Conservation (phyloP, 2,888 invertebrate species). For the Pinctada fucata region DNA sequence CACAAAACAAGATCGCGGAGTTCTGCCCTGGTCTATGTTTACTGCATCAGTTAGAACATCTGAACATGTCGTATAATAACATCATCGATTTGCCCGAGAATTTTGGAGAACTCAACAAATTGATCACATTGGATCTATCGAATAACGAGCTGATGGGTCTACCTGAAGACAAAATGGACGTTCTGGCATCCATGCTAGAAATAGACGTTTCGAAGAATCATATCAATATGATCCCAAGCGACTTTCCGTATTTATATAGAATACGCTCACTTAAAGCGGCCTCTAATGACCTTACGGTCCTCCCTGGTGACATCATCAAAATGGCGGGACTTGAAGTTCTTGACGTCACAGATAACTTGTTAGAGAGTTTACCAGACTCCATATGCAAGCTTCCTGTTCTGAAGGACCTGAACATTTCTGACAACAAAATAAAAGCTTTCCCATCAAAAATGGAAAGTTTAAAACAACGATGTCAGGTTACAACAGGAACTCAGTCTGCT, state of each 20-base stretch:
- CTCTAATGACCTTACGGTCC: slow-evolving; percentile 66
- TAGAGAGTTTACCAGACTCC: slow-evolving; percentile 77
- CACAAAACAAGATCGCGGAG: slow-evolving; percentile 74
- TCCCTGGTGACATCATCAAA: slow-evolving; percentile 71
- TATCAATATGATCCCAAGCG: slow-evolving; percentile 83
- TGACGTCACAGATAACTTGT: slow-evolving; percentile 89
- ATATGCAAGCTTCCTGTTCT: slow-evolving; percentile 70
- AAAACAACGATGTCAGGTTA: slow-evolving; percentile 52
- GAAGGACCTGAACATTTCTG: slow-evolving; percentile 66
- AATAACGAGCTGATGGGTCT: slow-evolving; percentile 69
- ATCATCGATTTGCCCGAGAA: slow-evolving; percentile 68
- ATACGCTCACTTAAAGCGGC: slow-evolving; percentile 64
- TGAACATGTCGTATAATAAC: slow-evolving; percentile 71
- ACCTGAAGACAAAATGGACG: slow-evolving; percentile 81
- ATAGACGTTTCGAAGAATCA: slow-evolving; percentile 89
- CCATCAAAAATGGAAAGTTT: slow-evolving; percentile 67
- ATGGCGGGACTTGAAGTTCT: slow-evolving; percentile 82
- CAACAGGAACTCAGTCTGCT: slow-evolving; percentile 61
- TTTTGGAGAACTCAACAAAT: slow-evolving; percentile 69
- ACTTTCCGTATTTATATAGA: slow-evolving; percentile 72
- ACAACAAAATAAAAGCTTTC: slow-evolving; percentile 70
- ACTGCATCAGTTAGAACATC: slow-evolving; percentile 60
- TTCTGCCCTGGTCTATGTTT: slow-evolving; percentile 77
- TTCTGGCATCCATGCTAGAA: slow-evolving; percentile 85
- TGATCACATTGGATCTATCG: slow-evolving; percentile 67